Evolutionary conservation across 2,113 vertebrate genomes (phyloP).

Genomic region (Bos taurus): DNA sequence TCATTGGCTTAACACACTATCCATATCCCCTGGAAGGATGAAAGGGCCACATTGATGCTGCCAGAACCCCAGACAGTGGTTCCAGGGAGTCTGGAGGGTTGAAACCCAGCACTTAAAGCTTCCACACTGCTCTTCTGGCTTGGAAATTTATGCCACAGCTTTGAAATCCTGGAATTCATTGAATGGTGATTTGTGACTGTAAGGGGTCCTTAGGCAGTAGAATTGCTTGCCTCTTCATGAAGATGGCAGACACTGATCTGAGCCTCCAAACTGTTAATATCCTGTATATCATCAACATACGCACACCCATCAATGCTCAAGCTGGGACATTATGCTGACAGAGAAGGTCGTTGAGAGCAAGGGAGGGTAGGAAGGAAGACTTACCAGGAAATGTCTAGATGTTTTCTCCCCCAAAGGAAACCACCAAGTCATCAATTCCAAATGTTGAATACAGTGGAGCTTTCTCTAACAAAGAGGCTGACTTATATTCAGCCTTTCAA

Average conservation of each 20-base stretch:
- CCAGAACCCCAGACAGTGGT: not conserved
- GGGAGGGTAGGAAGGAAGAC: not conserved
- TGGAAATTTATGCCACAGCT: not conserved
- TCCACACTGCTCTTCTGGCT: not conserved
- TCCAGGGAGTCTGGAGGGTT: not conserved
- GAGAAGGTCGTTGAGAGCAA: rapidly evolving
- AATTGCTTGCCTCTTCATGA: not conserved
- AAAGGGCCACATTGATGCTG: not conserved
- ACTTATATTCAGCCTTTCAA: not conserved
- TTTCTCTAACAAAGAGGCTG: not conserved
- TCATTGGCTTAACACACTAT: not conserved
- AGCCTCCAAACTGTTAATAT: not conserved
- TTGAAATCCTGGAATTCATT: not conserved
- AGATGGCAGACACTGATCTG: rapidly evolving
- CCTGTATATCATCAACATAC: too few relatives aligned
- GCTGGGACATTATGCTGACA: rapidly evolving
- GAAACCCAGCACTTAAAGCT: constrained; percentile 16
- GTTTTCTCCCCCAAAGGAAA: constrained; percentile 1
- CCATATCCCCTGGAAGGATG: not conserved
- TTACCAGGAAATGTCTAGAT: not conserved
- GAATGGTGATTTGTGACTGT: not conserved
- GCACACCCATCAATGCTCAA: not conserved
- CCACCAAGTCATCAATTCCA: not conserved
- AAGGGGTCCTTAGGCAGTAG: rapidly evolving
- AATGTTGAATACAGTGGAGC: not conserved